Conservation (phyloP, 2,888 invertebrate genomes). For the Empis stercorea region DNA sequence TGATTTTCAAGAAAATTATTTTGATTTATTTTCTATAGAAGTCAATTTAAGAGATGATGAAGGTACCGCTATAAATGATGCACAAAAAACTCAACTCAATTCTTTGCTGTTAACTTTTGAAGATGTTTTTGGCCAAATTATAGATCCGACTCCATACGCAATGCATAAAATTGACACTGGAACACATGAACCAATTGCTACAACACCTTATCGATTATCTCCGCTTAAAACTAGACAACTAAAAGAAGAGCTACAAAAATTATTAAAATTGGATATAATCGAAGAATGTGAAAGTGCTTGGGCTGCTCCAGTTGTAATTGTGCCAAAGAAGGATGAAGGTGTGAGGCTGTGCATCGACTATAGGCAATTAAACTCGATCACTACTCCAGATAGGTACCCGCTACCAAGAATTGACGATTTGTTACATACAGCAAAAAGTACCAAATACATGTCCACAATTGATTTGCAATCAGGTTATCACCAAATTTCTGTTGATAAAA, state of each 20-base stretch:
- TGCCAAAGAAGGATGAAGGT: slow-evolving; percentile 23
- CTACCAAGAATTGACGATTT: slow-evolving; percentile 10
- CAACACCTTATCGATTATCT: slow-evolving; percentile 23
- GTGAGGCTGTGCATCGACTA: slow-evolving; percentile 27
- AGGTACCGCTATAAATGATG: neutral
- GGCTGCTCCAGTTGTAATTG: slow-evolving; percentile 25
- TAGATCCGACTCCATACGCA: neutral
- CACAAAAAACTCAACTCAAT: neutral
- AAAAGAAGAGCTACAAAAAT: slow-evolving; percentile 17
- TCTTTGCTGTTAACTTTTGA: neutral
- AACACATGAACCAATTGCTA: slow-evolving; percentile 20
- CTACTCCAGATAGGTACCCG: slow-evolving; percentile 16
- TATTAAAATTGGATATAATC: slow-evolving; percentile 22
- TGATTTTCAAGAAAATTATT: neutral
- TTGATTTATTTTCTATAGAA: neutral
- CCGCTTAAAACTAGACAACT: slow-evolving; percentile 11
- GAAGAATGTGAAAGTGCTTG: slow-evolving; percentile 29
- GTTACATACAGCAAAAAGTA: slow-evolving; percentile 17
- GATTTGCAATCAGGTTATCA: slow-evolving; percentile 12
- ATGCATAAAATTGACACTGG: slow-evolving; percentile 20
- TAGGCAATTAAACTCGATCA: slow-evolving; percentile 18
- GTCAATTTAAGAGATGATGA: neutral
- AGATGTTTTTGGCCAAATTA: neutral
- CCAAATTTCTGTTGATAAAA: slow-evolving; percentile 8
- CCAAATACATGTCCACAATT: slow-evolving; percentile 13